Evolutionary conservation across 1,140 invertebrate genomes (phyloP).

Genomic region (Stenopsyche tienmushanensis): DNA sequence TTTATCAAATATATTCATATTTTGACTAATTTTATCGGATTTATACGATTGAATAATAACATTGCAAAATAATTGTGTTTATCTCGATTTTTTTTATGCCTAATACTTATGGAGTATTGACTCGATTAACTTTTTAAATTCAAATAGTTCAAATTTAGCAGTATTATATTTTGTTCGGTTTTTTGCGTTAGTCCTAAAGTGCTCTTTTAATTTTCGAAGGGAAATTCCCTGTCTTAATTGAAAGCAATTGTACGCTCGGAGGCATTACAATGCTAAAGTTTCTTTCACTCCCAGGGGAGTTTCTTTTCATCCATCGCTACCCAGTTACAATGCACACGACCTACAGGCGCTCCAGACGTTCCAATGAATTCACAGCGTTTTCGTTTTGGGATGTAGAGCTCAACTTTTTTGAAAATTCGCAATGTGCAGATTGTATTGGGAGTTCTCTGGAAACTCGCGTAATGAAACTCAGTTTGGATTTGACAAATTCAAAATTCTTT

Average conservation of each 20-base stretch:
- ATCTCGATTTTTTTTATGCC: too few species aligned
- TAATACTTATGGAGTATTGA: too few species aligned
- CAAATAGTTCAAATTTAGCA: too few species aligned
- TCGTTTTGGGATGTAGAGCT: constrained; percentile 1
- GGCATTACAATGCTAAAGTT: constrained; percentile 32
- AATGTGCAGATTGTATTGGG: neutral
- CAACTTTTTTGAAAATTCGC: neutral
- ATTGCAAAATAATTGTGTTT: too few species aligned
- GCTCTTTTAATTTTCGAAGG: constrained; percentile 36
- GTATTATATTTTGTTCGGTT: too few species aligned
- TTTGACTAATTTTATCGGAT: too few species aligned
- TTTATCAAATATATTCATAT: too few species aligned
- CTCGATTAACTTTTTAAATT: too few species aligned
- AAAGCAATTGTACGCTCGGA: constrained; percentile 41
- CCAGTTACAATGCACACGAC: neutral
- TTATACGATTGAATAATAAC: too few species aligned
- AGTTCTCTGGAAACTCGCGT: neutral
- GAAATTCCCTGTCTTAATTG: constrained; percentile 38
- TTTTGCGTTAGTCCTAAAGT: constrained; percentile 24
- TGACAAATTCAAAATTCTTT: too few species aligned
- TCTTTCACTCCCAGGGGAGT: constrained; percentile 17
- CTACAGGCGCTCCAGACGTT: constrained; percentile 8
- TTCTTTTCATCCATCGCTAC: constrained; percentile 16
- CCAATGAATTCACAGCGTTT: constrained; percentile 1
- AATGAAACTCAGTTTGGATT: neutral